These are phyloP conservation scores for Pteronotus mesoamericanus DNA, from an alignment of 2,797 vertebrate genomes.

Conservation along the genomic window DNA sequence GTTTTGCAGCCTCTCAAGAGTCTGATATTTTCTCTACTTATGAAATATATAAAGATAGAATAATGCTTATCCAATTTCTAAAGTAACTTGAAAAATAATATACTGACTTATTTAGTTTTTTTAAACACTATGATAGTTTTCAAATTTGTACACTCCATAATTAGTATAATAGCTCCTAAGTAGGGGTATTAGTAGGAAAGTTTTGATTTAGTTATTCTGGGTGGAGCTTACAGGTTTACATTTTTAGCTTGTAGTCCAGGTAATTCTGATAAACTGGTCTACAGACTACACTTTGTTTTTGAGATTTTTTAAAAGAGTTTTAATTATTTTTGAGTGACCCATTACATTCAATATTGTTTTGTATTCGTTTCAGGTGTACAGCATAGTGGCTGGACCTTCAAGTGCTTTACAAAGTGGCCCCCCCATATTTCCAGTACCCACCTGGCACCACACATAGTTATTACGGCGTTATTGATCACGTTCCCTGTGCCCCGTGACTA, in stretches of 20 bases:
- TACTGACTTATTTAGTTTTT: neutral
- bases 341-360: neutral
- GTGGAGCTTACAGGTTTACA: neutral
- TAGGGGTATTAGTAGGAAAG: neutral
- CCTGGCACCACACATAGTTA: neutral
- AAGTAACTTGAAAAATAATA: neutral
- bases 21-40: neutral
- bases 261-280: neutral
- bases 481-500: neutral
- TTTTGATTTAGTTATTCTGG: neutral
- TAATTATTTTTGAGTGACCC: neutral
- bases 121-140: neutral
- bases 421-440: neutral
- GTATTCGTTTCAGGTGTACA: neutral
- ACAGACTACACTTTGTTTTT: neutral
- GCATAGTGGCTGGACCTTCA: neutral
- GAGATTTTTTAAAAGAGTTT: neutral
- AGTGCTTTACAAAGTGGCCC: neutral
- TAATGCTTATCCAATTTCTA: neutral
- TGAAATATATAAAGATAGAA: neutral
- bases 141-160: neutral
- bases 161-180: neutral
- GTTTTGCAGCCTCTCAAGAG: neutral
- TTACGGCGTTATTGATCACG: neutral
- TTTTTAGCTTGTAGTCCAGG: neutral